Percentiles rank a stretch among this genome's conserved stretches.
These are phyloP conservation scores for Dicranocentrus wangi DNA, from an alignment of 2,888 invertebrate species.

Conservation along the genomic window DNA sequence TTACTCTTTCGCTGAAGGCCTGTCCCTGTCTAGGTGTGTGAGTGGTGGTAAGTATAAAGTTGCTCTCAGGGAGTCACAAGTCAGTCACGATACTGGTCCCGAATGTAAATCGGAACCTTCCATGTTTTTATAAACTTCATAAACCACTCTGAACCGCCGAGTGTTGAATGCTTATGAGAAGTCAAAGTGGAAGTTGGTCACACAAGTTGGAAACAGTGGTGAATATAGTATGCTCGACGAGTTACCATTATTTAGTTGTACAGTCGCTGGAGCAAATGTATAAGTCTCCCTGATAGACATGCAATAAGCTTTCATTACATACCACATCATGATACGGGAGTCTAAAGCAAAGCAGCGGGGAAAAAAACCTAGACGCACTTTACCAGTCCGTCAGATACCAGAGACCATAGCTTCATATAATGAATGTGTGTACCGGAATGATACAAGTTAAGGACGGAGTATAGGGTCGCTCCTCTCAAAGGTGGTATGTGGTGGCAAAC, in stretches of 20 bases:
- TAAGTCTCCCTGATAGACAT: conserved; percentile 46
- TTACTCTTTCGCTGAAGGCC: conserved; percentile 10
- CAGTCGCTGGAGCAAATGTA: conserved; percentile 25
- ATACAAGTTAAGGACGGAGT: neutral
- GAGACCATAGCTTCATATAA: neutral
- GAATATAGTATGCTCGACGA: neutral
- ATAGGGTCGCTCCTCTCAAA: no score
- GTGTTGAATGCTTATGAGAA: conserved; percentile 66
- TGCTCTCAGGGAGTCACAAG: conserved; percentile 63
- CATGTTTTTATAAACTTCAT: conserved; percentile 64
- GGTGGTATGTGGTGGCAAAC: no score
- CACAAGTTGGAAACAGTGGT: conserved; percentile 11
- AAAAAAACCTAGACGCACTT: neutral
- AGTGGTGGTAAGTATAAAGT: conserved; percentile 38
- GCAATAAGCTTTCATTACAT: conserved; percentile 59
- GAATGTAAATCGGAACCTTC: conserved; percentile 64
- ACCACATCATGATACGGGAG: conserved; percentile 52
- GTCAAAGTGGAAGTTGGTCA: conserved; percentile 43
- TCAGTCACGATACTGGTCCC: conserved; percentile 66
- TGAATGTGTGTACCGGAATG: neutral
- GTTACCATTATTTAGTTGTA: conserved; percentile 47
- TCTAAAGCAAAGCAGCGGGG: conserved; percentile 1
- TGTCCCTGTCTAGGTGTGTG: neutral
- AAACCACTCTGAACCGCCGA: conserved; percentile 55
- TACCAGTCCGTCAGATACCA: conserved; percentile 5